phyloP scores from a whole-genome alignment of 2,797 vertebrate species.

The Enteromius viviparus region DNA sequence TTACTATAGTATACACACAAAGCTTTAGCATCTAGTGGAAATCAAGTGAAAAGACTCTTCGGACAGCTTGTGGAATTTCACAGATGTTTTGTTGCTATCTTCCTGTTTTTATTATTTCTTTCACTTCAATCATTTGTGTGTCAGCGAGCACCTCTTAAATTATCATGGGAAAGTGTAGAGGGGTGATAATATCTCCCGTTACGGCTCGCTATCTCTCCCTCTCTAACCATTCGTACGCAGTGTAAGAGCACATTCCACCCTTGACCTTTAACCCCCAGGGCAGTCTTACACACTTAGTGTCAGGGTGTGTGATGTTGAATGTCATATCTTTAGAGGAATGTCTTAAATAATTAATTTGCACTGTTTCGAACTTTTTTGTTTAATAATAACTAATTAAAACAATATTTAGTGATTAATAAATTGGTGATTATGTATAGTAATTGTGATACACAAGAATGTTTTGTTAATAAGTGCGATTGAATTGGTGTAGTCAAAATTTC shows the following conservation, averaged over 20 bases:
- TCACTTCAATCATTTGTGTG: neutral
- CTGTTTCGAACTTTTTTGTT: conserved; percentile 68
- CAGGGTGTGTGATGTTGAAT: conserved; percentile 66
- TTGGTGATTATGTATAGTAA: conserved; percentile 51
- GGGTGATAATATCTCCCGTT: neutral
- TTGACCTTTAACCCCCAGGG: conserved; percentile 35
- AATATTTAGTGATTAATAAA: conserved; percentile 52
- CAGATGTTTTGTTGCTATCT: neutral
- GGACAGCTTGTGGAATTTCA: neutral
- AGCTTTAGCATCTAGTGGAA: conserved; percentile 17
- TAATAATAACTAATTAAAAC: conserved; percentile 54
- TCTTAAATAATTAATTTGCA: conserved; percentile 74
- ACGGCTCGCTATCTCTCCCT: neutral
- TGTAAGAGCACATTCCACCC: conserved; percentile 35
- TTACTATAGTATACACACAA: conserved; percentile 20
- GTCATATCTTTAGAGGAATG: conserved; percentile 74
- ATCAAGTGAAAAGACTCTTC: neutral
- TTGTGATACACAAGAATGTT: conserved; percentile 44
- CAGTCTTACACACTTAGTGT: conserved; percentile 28
- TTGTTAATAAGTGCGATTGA: conserved; percentile 37
- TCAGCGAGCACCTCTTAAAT: neutral
- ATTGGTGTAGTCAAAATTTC: conserved; percentile 8
- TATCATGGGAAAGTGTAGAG: neutral
- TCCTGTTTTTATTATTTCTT: conserved; percentile 20
- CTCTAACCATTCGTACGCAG: neutral